A percentile compares a stretch with the other conserved stretches of the same genome.
phyloP scores from a whole-genome alignment of 2,888 invertebrate genomes.

The Agapostemon virescens region DNA sequence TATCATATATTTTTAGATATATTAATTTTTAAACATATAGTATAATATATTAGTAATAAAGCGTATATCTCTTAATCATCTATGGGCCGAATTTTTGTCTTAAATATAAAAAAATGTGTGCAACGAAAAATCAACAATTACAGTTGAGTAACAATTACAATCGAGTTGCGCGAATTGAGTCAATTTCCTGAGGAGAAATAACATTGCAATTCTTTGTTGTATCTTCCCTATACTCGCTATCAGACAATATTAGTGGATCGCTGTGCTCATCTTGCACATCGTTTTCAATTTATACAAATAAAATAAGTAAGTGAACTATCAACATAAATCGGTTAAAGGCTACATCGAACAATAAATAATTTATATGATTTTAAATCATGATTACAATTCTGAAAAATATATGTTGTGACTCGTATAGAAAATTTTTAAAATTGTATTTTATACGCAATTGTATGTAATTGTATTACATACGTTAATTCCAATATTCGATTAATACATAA shows the following conservation, averaged over 20 bases:
- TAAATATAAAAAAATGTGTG: too few relatives aligned
- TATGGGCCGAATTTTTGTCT: too few relatives aligned
- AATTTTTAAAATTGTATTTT: background rate
- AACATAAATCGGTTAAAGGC: background rate
- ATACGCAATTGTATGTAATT: background rate
- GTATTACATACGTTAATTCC: background rate
- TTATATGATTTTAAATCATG: background rate
- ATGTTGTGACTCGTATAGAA: background rate
- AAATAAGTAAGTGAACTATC: background rate
- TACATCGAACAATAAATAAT: background rate
- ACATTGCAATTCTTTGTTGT: background rate
- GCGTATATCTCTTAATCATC: too few relatives aligned
- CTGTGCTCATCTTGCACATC: background rate
- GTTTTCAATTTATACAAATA: background rate
- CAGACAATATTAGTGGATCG: background rate
- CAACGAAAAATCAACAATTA: too few relatives aligned
- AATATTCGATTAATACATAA: background rate
- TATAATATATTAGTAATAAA: too few relatives aligned
- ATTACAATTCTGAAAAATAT: background rate
- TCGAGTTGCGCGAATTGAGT: background rate
- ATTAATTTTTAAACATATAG: too few relatives aligned
- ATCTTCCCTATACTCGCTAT: background rate
- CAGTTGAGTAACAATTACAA: too few relatives aligned
- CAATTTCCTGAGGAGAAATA: background rate
- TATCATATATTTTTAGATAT: too few relatives aligned